Percentiles rank a stretch among this genome's conserved stretches.
Conservation (phyloP, 2,113 vertebrate genomes). For the Bostrychus sinensis region DNA sequence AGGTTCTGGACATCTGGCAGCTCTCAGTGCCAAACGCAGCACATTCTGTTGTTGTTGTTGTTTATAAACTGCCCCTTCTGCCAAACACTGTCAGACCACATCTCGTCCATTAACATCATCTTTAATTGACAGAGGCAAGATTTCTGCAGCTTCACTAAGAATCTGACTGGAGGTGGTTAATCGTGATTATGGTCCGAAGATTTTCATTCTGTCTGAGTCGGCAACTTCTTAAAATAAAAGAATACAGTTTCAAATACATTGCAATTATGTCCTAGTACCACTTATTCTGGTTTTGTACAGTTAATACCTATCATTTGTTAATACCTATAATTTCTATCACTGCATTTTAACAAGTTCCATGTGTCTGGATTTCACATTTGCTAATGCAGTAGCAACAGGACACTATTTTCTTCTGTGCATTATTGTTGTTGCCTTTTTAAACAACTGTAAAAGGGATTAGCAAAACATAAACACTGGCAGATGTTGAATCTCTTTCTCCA, state of each 20-base stretch:
- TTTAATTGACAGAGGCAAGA: conserved; percentile 28
- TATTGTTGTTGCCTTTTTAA: too few relatives aligned
- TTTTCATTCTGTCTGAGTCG: not conserved
- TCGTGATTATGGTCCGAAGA: not conserved
- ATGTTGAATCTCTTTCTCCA: too few relatives aligned
- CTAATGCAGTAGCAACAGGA: too few relatives aligned
- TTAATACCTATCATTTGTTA: too few relatives aligned
- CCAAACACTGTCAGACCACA: conserved; percentile 37
- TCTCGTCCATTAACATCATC: conserved; percentile 18
- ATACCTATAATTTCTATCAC: too few relatives aligned
- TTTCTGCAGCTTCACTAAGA: not conserved
- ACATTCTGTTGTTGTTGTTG: conserved; percentile 41
- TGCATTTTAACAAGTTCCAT: too few relatives aligned
- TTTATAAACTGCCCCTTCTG: conserved; percentile 6
- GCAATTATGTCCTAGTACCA: not conserved
- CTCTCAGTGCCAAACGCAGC: conserved; percentile 5
- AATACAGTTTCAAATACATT: not conserved
- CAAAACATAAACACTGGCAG: too few relatives aligned
- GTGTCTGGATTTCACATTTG: too few relatives aligned
- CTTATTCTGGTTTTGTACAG: not conserved
- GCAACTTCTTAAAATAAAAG: not conserved
- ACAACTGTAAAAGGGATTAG: too few relatives aligned
- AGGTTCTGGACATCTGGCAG: conserved; percentile 28
- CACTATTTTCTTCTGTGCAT: too few relatives aligned
- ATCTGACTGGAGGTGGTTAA: not conserved